Percentiles rank a stretch among this genome's conserved stretches.
phyloP scores from a whole-genome alignment of 1,140 invertebrate species.

The Cotesia vestalis region DNA sequence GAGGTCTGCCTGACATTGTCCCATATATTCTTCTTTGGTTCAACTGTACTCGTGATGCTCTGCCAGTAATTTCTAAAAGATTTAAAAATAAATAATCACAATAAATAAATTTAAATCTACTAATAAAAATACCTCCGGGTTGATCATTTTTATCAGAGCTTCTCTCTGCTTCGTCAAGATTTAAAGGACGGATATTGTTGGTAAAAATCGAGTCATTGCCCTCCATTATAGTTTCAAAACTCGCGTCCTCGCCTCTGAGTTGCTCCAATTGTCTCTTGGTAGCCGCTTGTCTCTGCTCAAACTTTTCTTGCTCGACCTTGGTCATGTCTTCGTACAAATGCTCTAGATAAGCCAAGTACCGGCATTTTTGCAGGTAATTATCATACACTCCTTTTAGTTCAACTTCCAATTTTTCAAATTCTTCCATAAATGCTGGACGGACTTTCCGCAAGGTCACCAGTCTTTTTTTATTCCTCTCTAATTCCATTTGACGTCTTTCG shows the following conservation, averaged over 20 bases:
- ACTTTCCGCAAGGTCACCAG: slow-evolving; percentile 94
- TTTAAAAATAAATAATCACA: neutral
- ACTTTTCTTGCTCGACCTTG: slow-evolving; percentile 75
- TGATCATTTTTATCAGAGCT: slow-evolving; percentile 49
- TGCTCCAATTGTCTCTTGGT: slow-evolving; percentile 67
- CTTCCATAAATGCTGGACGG: slow-evolving; percentile 96
- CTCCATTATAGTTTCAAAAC: slow-evolving; percentile 62
- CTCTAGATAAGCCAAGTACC: slow-evolving; percentile 86
- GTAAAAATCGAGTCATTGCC: slow-evolving; percentile 59
- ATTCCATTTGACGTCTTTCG: slow-evolving; percentile 87
- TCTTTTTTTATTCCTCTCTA: slow-evolving; percentile 92
- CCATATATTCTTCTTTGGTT: slow-evolving; percentile 65
- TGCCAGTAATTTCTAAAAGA: slow-evolving; percentile 41
- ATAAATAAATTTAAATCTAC: neutral
- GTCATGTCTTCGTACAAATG: slow-evolving; percentile 78
- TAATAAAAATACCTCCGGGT: slow-evolving; percentile 34
- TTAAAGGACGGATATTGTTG: slow-evolving; percentile 52
- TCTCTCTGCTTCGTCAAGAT: slow-evolving; percentile 47
- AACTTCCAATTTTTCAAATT: slow-evolving; percentile 90
- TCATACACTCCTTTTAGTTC: slow-evolving; percentile 88
- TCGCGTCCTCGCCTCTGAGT: slow-evolving; percentile 62
- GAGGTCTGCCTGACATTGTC: slow-evolving; percentile 65
- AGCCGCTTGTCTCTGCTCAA: slow-evolving; percentile 67
- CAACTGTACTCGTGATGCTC: slow-evolving; percentile 54
- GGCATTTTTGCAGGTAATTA: slow-evolving; percentile 86